Conservation (phyloP, 2,797 vertebrate genomes). For the Cryptoprocta ferox region DNA sequence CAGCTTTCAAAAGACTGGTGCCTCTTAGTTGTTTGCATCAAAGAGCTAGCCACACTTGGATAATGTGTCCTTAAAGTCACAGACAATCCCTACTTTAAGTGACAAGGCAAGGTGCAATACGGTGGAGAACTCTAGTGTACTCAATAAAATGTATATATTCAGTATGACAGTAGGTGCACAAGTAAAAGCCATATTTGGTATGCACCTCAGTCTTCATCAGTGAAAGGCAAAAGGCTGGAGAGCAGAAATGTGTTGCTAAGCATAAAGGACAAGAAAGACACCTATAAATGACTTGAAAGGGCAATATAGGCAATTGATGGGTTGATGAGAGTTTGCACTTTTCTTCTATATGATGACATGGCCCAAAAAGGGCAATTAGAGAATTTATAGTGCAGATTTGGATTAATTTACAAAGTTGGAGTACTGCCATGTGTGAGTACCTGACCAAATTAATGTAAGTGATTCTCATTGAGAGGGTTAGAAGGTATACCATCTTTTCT, state of each 20-base stretch:
- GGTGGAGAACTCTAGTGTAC: neutral
- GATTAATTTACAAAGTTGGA: slow-evolving; percentile 59
- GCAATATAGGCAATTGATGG: neutral
- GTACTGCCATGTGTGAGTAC: neutral
- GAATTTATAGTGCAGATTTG: slow-evolving; percentile 12
- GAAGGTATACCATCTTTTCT: neutral
- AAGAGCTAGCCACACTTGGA: neutral
- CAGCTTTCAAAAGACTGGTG: neutral
- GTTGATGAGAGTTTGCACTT: neutral
- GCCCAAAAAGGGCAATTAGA: neutral
- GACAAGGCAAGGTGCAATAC: neutral
- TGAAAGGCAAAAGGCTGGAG: neutral
- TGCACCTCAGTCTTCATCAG: neutral
- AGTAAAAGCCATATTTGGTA: neutral
- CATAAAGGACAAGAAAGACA: neutral
- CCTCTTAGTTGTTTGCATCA: neutral
- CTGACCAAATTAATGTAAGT: slow-evolving; percentile 29
- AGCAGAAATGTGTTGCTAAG: neutral
- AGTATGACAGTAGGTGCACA: neutral
- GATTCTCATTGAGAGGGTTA: neutral
- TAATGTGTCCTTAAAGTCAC: neutral
- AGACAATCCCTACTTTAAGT: neutral
- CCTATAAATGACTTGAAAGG: neutral
- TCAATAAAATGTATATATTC: neutral
- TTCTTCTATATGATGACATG: slow-evolving; percentile 45